Evolutionary conservation across 2,113 vertebrate genomes (phyloP).

Genomic region (Carassius gibelio): DNA sequence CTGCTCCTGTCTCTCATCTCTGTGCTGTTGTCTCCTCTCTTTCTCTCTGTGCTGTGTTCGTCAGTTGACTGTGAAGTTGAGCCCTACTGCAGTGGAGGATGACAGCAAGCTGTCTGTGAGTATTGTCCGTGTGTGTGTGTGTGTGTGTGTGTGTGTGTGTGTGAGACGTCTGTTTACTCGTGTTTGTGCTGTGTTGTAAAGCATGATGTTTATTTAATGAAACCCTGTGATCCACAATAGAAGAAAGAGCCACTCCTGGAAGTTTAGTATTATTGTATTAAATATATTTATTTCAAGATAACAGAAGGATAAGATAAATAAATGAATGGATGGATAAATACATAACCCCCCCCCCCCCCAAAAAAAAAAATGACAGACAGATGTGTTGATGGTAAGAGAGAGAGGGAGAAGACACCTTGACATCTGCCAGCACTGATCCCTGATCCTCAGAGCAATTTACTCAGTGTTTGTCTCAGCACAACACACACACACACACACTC

Average conservation of each 20-base stretch:
- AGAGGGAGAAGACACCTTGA: neutral
- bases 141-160: constrained; percentile 32
- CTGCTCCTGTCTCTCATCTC: constrained; percentile 73
- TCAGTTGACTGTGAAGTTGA: constrained; percentile 72
- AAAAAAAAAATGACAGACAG: too few relatives aligned
- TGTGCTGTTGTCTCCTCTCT: constrained; percentile 71
- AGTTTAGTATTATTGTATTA: too few relatives aligned
- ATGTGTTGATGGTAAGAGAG: neutral
- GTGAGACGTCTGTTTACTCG: constrained; percentile 61
- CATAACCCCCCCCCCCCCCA: too few relatives aligned
- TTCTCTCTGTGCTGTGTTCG: constrained; percentile 45
- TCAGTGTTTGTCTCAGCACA: neutral
- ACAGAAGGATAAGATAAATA: too few relatives aligned
- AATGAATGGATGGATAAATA: too few relatives aligned
- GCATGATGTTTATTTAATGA: neutral
- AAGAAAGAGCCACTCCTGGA: constrained; percentile 31
- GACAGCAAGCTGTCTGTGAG: constrained; percentile 81
- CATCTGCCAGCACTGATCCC: neutral
- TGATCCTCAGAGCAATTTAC: constrained; percentile 15
- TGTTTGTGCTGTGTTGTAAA: neutral
- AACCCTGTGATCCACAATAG: neutral
- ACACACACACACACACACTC: constrained; percentile 31
- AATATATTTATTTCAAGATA: too few relatives aligned
- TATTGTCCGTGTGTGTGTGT: constrained; percentile 50
- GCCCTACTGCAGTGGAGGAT: constrained; percentile 73